A percentile compares a stretch with the other conserved stretches of the same genome.
These are phyloP conservation scores for Todiramphus chloris DNA, from an alignment of 2,113 vertebrate species.

Conservation along the genomic window DNA sequence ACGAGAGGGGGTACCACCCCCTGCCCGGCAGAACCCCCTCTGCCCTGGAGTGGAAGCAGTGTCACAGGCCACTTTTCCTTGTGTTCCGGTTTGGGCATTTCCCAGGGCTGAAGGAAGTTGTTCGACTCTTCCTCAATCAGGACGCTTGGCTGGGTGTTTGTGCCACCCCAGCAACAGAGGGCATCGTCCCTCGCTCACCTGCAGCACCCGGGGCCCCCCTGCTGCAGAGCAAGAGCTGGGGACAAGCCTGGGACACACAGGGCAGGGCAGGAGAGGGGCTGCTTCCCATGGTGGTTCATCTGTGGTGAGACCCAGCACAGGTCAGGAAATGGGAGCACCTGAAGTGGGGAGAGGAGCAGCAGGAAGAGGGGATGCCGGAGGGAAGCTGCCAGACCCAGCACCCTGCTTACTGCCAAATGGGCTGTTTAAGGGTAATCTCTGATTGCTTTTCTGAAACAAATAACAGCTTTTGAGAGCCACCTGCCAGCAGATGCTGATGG, in stretches of 20 bases:
- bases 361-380: neutral
- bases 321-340: neutral
- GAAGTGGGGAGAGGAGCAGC: neutral
- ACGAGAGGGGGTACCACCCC: neutral
- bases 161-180: neutral
- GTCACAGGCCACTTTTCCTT: neutral
- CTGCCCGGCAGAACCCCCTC: neutral
- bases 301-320: neutral
- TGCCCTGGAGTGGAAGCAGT: fast-evolving
- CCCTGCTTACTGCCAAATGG: neutral
- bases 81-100: neutral
- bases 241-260: neutral
- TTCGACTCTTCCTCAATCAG: neutral
- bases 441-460: neutral
- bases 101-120: neutral
- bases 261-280: neutral
- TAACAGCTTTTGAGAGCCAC: neutral
- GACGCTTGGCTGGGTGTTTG: neutral
- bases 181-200: neutral
- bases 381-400: neutral
- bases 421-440: neutral
- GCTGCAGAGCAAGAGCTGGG: neutral
- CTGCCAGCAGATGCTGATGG: neutral
- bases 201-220: neutral
- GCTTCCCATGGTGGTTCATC: neutral